Evolutionary conservation across 1,140 invertebrate genomes (phyloP).

Genomic region (Temnothorax curvispinosus): DNA sequence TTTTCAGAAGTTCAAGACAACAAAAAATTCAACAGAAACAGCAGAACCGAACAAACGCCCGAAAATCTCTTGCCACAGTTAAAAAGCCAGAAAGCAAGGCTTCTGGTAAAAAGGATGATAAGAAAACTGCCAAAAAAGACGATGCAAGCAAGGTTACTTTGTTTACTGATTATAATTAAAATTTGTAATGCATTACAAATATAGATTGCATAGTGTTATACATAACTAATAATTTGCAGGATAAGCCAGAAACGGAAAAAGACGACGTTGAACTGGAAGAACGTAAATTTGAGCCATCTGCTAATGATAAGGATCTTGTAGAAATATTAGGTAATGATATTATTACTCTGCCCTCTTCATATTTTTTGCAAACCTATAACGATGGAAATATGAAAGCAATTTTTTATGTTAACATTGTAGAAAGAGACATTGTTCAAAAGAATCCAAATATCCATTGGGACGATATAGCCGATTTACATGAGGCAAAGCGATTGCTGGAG

Average conservation of each 20-base stretch:
- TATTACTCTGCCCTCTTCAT: not conserved
- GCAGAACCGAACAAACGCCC: constrained; percentile 82
- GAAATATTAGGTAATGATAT: constrained; percentile 92
- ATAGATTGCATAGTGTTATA: constrained; percentile 39
- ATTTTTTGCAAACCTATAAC: not conserved
- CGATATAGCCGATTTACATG: constrained; percentile 98
- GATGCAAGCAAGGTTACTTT: constrained; percentile 80
- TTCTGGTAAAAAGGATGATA: constrained; percentile 87
- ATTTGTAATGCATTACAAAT: not conserved
- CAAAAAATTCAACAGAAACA: constrained; percentile 85
- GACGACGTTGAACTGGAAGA: constrained; percentile 91
- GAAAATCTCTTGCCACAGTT: constrained; percentile 81
- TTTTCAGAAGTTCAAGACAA: constrained; percentile 79
- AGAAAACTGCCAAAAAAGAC: constrained; percentile 85
- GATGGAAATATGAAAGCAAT: not conserved
- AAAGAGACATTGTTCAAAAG: constrained; percentile 98
- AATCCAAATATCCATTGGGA: constrained; percentile 99
- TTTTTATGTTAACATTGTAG: constrained; percentile 85
- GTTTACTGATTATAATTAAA: not conserved
- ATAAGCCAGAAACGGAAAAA: constrained; percentile 89
- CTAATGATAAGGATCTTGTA: constrained; percentile 96
- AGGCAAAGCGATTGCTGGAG: constrained; percentile 97
- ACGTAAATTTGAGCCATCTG: constrained; percentile 95
- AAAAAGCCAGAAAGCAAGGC: constrained; percentile 84
- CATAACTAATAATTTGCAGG: constrained; percentile 75